Evolutionary conservation across 2,888 invertebrate species (phyloP), one percentile per base, ranked within the genome.

Genomic region (Dryocosmus kuriphilus): DNA sequence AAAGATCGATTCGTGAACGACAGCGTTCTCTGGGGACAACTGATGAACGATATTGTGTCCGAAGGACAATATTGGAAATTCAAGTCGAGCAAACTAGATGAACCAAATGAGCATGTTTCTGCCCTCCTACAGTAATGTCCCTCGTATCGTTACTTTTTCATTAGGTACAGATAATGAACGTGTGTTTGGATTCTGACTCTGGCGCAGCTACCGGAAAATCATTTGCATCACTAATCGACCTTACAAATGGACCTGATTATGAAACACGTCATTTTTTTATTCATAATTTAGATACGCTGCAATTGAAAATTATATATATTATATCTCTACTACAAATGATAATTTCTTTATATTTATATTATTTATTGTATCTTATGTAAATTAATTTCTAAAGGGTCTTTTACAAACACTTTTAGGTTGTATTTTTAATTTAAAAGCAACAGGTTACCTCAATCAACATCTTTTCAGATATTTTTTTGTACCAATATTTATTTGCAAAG

Each of bases 41-140:
- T 71, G 51, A 51, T 71, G 51, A 71, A 71, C 30, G n/a, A 71
- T 55, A 71, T 71, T 71, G 51, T 71, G 30, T 51, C 11, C n/a
- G 22, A 51, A 65, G 65, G 16, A 41, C 65, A 38, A 41, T 63
- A 63, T 11, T 27, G n/a, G 24, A 65, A 65, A 65, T 38, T 24
- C 24, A 65, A 19, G 24, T 41, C 8, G 14, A 24, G 19, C 24
- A 24, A 16, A 35, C 14, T 65, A 19, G n/a, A 35, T 27, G 24
- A 65, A 24, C 16, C 65, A 65, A 65, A 65, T 65, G 38, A 65
- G 24, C 38, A 57, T 27, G 24, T 57, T 27, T 57, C 57, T 14
- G 1, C 24, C 16, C 14, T 57, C 6, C 14, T 1, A 24, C 1
- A 24, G 22, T 57, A 24, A 57, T 57, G 22, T 16, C 22, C 6